Conservation (phyloP, 2,113 vertebrate species). For the Oryzias celebensis region DNA sequence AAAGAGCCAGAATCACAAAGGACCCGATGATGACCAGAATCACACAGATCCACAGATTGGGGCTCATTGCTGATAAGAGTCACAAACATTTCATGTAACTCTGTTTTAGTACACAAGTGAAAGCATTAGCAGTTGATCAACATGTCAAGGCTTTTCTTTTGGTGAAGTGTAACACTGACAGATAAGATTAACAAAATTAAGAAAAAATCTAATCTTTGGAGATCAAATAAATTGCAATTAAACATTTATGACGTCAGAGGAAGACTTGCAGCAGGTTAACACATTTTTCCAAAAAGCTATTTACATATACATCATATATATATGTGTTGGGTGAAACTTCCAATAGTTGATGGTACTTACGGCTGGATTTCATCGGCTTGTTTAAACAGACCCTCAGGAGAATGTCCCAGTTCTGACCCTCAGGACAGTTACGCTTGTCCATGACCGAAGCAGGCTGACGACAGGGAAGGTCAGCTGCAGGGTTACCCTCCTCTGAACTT, state of each 20-base stretch:
- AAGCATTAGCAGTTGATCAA: not conserved
- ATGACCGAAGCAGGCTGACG: slow-evolving; percentile 22
- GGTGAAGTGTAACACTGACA: too few species aligned
- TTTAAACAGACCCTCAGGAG: slow-evolving; percentile 5
- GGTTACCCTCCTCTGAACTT: not conserved
- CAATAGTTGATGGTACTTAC: slow-evolving; percentile 15
- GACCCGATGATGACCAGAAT: slow-evolving; percentile 39
- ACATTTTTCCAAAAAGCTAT: too few species aligned
- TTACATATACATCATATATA: too few species aligned
- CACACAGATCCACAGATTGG: slow-evolving; percentile 59
- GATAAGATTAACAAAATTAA: too few species aligned
- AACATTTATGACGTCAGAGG: too few species aligned
- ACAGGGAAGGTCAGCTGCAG: slow-evolving; percentile 5
- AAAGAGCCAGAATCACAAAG: slow-evolving; percentile 63
- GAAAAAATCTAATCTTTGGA: too few species aligned
- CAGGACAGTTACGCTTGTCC: slow-evolving; percentile 33
- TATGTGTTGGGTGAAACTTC: slow-evolving; percentile 20
- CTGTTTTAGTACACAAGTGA: not conserved
- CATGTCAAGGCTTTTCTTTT: not conserved
- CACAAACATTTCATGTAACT: not conserved
- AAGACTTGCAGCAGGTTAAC: too few species aligned
- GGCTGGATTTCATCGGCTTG: accelerated
- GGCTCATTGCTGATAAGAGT: slow-evolving; percentile 12
- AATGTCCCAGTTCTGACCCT: slow-evolving; percentile 25
- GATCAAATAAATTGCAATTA: too few species aligned